phyloP scores from a whole-genome alignment of 2,797 vertebrate genomes.

The Petrocephalus schoutedeni region DNA sequence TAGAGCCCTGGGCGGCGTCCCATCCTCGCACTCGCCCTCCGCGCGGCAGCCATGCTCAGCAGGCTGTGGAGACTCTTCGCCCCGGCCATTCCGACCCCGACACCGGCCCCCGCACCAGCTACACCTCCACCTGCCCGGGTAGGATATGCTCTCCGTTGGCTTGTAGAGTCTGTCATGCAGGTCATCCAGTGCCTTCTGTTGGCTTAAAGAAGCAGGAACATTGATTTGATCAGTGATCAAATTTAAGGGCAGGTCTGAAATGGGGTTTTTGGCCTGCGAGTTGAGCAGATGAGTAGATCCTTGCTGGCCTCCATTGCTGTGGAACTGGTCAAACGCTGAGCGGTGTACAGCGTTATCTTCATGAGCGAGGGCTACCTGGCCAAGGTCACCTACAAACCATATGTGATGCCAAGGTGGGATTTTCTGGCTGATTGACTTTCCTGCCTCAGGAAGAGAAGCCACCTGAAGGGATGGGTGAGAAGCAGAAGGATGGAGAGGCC shows the following conservation, averaged over 20 bases:
- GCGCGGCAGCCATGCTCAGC: conserved; percentile 50
- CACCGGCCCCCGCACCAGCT: background rate
- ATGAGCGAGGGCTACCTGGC: background rate
- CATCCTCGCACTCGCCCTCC: background rate
- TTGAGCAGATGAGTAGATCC: background rate
- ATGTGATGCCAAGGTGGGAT: background rate
- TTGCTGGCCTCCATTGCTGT: background rate
- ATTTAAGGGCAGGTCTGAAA: background rate
- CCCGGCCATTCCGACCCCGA: conserved; percentile 32
- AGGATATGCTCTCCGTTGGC: conserved; percentile 28
- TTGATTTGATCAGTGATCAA: background rate
- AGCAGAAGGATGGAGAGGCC: background rate
- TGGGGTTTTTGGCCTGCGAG: background rate
- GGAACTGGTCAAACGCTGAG: background rate
- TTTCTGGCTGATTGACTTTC: background rate
- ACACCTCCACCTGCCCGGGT: conserved; percentile 40
- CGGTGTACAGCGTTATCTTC: background rate
- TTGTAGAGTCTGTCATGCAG: background rate
- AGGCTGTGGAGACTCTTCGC: conserved; percentile 44
- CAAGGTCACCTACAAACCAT: background rate
- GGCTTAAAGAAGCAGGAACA: background rate
- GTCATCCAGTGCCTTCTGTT: background rate
- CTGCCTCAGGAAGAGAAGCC: conserved; percentile 44
- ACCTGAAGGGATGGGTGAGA: conserved; percentile 42
- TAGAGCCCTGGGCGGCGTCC: conserved; percentile 14